Evolutionary conservation across 2,888 invertebrate species (phyloP).

Genomic region (Ophioninae sp.): DNA sequence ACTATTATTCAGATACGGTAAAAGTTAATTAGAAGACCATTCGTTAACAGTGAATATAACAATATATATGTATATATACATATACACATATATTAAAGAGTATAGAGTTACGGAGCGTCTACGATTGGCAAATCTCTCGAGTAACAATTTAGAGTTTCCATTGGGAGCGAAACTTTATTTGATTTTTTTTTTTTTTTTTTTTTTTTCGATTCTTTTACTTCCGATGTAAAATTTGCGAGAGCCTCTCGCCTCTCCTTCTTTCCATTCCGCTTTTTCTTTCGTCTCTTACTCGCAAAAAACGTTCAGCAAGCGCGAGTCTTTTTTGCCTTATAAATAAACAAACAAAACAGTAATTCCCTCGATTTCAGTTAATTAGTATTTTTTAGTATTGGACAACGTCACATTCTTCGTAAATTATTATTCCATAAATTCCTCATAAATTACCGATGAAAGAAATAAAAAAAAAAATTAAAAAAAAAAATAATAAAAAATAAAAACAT

Average conservation of each 20-base stretch:
- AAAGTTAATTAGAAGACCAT: slow-evolving; percentile 78
- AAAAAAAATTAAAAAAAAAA: background rate
- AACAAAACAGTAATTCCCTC: background rate
- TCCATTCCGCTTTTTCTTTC: background rate
- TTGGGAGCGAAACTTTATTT: slow-evolving; percentile 69
- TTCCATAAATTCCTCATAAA: background rate
- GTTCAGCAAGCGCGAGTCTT: slow-evolving; percentile 29
- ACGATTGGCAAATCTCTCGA: slow-evolving; percentile 77
- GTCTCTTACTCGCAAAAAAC: slow-evolving; percentile 14
- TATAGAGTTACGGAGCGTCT: slow-evolving; percentile 67
- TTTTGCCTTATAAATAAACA: background rate
- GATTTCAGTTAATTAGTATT: background rate
- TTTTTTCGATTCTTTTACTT: slow-evolving; percentile 12
- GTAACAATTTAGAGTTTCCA: slow-evolving; percentile 76
- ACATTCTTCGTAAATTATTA: background rate
- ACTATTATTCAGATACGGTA: slow-evolving; percentile 69
- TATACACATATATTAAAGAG: slow-evolving; percentile 51
- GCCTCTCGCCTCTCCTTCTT: slow-evolving; percentile 26
- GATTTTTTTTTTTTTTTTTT: background rate
- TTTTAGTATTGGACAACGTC: background rate
- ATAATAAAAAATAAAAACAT: slow-evolving; percentile 3
- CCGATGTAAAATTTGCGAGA: slow-evolving; percentile 39
- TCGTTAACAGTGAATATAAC: slow-evolving; percentile 74
- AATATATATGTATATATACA: slow-evolving; percentile 45
- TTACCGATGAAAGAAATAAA: background rate